Evolutionary conservation across 2,113 vertebrate species (phyloP).

Genomic region (Peromyscus leucopus): DNA sequence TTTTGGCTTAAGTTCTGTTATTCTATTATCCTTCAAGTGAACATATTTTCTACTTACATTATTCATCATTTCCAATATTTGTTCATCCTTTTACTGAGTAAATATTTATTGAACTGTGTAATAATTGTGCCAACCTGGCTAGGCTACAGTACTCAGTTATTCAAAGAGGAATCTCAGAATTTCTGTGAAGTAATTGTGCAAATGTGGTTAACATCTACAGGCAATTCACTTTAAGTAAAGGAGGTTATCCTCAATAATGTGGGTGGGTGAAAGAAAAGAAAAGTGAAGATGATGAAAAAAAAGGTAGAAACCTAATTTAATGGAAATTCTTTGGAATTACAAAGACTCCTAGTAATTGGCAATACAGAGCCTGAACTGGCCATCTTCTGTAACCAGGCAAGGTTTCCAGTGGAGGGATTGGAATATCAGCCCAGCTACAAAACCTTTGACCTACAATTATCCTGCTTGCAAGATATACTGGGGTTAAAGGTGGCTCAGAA

Average conservation of each 20-base stretch:
- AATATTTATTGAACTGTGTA: not conserved
- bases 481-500: too few species aligned
- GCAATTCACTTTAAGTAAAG: not conserved
- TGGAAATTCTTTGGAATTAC: too few species aligned
- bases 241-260: not conserved
- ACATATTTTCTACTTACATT: not conserved
- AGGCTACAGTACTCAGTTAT: not conserved
- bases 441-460: too few species aligned
- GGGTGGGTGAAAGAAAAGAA: not conserved
- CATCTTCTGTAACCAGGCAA: too few species aligned
- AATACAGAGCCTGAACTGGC: too few species aligned
- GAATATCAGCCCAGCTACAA: too few species aligned
- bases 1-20: conserved; percentile 19
- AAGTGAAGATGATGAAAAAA: too few species aligned
- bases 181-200: not conserved
- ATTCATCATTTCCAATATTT: not conserved
- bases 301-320: too few species aligned
- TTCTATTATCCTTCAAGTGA: not conserved
- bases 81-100: not conserved
- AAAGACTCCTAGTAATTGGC: too few species aligned
- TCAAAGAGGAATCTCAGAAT: not conserved
- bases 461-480: too few species aligned
- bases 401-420: too few species aligned
- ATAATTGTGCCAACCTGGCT: not conserved
- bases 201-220: not conserved